These are phyloP conservation scores for Crotalus tigris DNA, from an alignment of 2,113 vertebrate species.

Conservation along the genomic window DNA sequence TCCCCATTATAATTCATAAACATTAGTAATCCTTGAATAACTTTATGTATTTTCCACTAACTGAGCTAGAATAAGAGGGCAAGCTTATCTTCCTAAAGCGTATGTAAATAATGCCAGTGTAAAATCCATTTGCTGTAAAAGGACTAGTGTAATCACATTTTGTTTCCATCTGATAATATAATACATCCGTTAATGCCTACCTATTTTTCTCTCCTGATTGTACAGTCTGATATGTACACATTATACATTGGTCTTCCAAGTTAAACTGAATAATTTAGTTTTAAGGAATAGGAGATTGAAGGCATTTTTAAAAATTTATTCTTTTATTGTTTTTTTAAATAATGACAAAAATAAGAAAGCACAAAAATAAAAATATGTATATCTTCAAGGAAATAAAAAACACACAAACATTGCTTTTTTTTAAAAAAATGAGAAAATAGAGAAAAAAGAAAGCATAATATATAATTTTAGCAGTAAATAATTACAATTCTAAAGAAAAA, in stretches of 20 bases:
- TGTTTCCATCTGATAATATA: constrained; percentile 52
- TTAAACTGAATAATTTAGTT: constrained; percentile 54
- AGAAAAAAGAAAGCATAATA: no score
- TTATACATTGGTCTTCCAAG: neutral
- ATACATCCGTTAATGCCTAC: constrained; percentile 21
- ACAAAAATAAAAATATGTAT: no score
- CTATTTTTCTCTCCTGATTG: neutral
- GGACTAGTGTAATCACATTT: constrained; percentile 52
- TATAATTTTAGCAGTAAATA: no score
- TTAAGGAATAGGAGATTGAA: constrained; percentile 22
- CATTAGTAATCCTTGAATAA: neutral
- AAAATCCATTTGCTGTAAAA: constrained; percentile 61
- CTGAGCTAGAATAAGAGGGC: neutral
- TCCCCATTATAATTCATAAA: neutral
- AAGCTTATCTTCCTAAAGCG: neutral
- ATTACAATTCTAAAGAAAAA: no score
- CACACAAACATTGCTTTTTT: no score
- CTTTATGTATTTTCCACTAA: neutral
- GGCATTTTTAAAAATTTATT: neutral
- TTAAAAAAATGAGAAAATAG: no score
- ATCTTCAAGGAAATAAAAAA: no score
- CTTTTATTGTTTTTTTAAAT: no score
- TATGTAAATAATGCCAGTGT: constrained; percentile 47
- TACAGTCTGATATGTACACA: neutral
- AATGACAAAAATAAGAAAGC: no score